These are phyloP conservation scores for Balanococcus diminutus DNA, from an alignment of 2,888 invertebrate species.

Conservation along the genomic window DNA sequence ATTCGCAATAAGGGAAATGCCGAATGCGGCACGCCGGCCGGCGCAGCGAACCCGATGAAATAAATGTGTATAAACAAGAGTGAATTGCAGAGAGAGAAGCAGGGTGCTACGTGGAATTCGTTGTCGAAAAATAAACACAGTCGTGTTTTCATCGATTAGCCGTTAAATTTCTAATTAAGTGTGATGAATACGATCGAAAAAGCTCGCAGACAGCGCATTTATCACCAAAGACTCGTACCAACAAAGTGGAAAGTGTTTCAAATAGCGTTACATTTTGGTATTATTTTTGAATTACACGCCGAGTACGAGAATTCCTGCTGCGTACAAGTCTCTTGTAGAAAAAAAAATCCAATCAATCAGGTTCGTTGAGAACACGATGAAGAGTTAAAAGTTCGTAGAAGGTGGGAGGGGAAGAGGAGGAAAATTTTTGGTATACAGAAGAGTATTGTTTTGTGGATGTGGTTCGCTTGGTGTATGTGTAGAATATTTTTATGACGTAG, in stretches of 20 bases:
- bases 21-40: no score
- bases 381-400: background rate
- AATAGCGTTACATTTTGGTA: constrained; percentile 11
- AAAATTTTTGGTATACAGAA: background rate
- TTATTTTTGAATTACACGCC: background rate
- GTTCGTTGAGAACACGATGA: background rate
- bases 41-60: background rate
- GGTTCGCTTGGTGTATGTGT: background rate
- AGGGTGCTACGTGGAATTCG: background rate
- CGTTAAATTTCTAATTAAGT: constrained; percentile 42
- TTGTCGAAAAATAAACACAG: background rate
- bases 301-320: background rate
- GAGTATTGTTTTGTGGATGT: background rate
- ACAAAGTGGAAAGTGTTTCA: background rate
- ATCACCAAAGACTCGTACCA: background rate
- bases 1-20: background rate
- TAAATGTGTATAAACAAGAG: background rate
- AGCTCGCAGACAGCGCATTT: constrained; percentile 36
- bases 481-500: background rate
- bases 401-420: background rate
- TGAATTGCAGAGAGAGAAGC: background rate
- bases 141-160: constrained; percentile 18
- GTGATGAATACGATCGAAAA: constrained; percentile 24
- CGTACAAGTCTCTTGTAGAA: background rate
- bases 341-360: constrained; percentile 8